These are phyloP conservation scores for Engystomops pustulosus DNA, from an alignment of 2,113 vertebrate genomes.

Conservation along the genomic window DNA sequence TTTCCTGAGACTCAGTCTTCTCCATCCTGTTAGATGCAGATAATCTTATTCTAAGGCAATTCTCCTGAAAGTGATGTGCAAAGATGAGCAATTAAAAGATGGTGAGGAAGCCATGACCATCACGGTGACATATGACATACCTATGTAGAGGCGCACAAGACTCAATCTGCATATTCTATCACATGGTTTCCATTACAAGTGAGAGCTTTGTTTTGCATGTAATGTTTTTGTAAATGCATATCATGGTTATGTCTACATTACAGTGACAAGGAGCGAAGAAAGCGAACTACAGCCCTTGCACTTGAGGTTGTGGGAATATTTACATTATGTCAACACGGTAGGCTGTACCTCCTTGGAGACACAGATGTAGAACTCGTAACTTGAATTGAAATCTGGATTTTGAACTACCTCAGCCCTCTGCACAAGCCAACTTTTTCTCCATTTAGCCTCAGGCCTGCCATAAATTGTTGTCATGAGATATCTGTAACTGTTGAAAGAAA, in stretches of 20 bases:
- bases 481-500: constrained; percentile 56
- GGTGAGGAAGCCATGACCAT: constrained; percentile 4
- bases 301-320: constrained; percentile 60
- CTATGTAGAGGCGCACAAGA: not conserved
- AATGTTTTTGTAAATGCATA: constrained; percentile 59
- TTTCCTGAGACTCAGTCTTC: not conserved
- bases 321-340: constrained; percentile 59
- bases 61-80: not conserved
- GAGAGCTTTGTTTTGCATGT: constrained; percentile 43
- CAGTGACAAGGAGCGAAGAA: constrained; percentile 55
- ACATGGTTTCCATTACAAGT: constrained; percentile 55
- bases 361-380: constrained; percentile 57
- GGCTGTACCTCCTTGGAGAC: constrained; percentile 57
- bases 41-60: not conserved
- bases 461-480: constrained; percentile 59
- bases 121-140: not conserved
- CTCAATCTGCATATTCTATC: constrained; percentile 38
- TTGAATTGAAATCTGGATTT: constrained; percentile 58
- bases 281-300: constrained; percentile 55
- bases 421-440: constrained; percentile 47
- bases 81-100: constrained; percentile 12
- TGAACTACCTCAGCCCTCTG: constrained; percentile 53
- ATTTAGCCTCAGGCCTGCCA: constrained; percentile 61
- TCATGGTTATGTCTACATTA: constrained; percentile 57
- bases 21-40: not conserved